phyloP scores from a whole-genome alignment of 2,797 vertebrate genomes.

The Trachurus trachurus region DNA sequence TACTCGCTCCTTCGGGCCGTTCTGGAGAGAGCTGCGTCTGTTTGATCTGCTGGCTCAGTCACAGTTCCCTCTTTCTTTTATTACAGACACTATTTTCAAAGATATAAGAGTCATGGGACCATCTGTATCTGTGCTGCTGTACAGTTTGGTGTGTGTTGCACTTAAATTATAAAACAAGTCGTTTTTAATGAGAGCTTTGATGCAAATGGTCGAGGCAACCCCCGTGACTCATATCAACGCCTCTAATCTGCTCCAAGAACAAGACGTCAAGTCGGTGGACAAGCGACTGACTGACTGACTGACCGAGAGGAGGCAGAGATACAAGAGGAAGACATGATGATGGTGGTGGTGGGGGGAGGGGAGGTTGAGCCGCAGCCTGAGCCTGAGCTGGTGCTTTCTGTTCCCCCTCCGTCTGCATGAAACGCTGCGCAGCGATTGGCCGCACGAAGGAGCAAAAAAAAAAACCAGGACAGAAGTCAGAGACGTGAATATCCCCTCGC shows the following conservation, averaged over 20 bases:
- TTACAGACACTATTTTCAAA: not conserved
- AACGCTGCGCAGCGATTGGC: not conserved
- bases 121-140: not conserved
- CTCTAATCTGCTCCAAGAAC: slow-evolving; percentile 36
- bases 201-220: not conserved
- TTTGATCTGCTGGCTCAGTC: no score
- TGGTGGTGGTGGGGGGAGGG: slow-evolving; percentile 13
- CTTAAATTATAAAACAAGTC: not conserved
- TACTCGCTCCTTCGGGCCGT: no score
- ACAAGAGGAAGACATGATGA: not conserved
- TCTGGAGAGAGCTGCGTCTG: no score
- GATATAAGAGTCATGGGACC: no score
- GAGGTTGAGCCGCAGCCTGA: not conserved
- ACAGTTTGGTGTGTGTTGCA: no score
- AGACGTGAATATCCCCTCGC: not conserved
- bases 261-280: slow-evolving; percentile 10
- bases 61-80: not conserved
- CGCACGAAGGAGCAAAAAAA: slow-evolving; percentile 16
- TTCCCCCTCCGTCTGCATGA: not conserved
- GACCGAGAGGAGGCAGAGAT: not conserved
- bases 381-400: slow-evolving; percentile 3
- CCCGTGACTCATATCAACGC: slow-evolving; percentile 19
- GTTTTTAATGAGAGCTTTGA: slow-evolving; percentile 6
- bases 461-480: not conserved
- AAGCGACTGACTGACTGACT: not conserved